Conservation (phyloP, 2,888 invertebrate species). For the Xylocampa areola region DNA sequence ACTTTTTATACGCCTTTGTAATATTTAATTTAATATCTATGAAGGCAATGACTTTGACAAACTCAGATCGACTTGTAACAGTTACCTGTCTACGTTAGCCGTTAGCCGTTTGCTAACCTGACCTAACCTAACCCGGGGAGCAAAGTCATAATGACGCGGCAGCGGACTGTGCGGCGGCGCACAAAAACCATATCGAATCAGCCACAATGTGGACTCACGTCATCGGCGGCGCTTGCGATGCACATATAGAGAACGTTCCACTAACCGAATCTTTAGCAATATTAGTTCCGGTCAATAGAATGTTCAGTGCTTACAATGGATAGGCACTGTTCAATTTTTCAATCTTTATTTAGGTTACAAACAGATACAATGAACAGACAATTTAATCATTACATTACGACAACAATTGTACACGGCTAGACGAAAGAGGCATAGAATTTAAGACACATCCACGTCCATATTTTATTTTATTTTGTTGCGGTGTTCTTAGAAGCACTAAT, state of each 20-base stretch:
- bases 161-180: constrained; percentile 42
- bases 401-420: no score
- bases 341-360: constrained; percentile 35
- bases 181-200: constrained; percentile 85
- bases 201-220: constrained; percentile 72
- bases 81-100: no score
- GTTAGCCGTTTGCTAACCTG: constrained; percentile 58
- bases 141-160: constrained; percentile 71
- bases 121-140: constrained; percentile 74
- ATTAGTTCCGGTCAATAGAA: constrained; percentile 41
- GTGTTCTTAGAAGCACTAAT: no score
- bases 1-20: not conserved
- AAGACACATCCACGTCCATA: no score
- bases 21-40: not conserved
- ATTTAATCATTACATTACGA: no score
- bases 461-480: no score
- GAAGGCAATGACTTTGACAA: constrained; percentile 6
- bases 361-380: no score
- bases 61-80: constrained; percentile 42
- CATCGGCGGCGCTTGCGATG: constrained; percentile 61
- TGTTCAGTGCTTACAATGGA: constrained; percentile 29
- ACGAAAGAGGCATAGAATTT: no score
- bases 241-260: constrained; percentile 57
- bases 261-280: constrained; percentile 43
- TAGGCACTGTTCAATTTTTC: constrained; percentile 18